phyloP scores from a whole-genome alignment of 1,140 invertebrate species.

The Fopius arisanus region DNA sequence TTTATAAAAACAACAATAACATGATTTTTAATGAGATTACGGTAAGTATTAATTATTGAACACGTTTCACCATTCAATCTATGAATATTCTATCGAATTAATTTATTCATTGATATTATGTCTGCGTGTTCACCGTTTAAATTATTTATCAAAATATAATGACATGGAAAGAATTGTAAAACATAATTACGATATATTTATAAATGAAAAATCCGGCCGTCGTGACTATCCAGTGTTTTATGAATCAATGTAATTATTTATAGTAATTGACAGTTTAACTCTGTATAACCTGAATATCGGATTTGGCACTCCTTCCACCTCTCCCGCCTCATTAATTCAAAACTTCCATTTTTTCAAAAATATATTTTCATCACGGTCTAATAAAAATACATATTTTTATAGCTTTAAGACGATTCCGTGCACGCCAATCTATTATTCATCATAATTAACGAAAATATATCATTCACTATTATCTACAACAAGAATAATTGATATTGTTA shows the following conservation, averaged over 20 bases:
- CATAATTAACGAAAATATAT: neutral
- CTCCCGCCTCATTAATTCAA: neutral
- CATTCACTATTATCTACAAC: neutral
- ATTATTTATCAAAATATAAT: neutral
- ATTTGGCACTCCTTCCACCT: neutral
- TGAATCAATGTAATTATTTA: conserved; percentile 26
- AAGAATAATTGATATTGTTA: conserved; percentile 16
- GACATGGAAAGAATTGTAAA: neutral
- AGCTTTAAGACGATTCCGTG: conserved; percentile 31
- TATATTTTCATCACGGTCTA: conserved; percentile 35
- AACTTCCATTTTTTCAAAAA: conserved; percentile 18
- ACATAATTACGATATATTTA: conserved; percentile 4
- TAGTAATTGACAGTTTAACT: conserved; percentile 5
- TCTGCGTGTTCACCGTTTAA: conserved; percentile 15
- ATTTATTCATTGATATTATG: conserved; percentile 3
- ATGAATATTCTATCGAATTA: neutral
- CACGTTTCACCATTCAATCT: neutral
- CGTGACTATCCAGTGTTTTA: conserved; percentile 25
- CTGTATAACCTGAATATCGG: neutral
- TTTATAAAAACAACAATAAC: neutral
- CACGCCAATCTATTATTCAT: conserved; percentile 11
- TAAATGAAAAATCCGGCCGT: conserved; percentile 20
- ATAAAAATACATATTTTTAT: conserved; percentile 50
- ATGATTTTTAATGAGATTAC: neutral
- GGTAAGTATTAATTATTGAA: neutral